Conservation (phyloP, 2,113 vertebrate species). For the Erpornis zantholeuca region DNA sequence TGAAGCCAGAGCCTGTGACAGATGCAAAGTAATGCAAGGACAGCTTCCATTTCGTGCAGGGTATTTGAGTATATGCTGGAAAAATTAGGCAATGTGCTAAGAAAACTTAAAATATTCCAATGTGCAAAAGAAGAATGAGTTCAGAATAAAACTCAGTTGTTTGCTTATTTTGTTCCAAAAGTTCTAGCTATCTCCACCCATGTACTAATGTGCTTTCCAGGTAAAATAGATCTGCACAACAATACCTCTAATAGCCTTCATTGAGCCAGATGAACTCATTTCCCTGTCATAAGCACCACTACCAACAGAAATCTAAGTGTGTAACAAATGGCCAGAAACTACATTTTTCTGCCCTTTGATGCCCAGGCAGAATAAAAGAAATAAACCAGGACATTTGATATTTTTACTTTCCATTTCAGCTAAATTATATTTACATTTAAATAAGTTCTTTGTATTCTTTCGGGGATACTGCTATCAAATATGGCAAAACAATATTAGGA, state of each 20-base stretch:
- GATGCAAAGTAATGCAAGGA: neutral
- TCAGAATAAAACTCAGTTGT: neutral
- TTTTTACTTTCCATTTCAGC: neutral
- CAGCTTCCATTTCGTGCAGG: neutral
- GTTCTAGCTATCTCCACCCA: constrained; percentile 14
- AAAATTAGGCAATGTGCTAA: neutral
- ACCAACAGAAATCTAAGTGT: neutral
- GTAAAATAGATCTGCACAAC: constrained; percentile 24
- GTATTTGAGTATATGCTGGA: neutral
- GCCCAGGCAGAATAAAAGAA: neutral
- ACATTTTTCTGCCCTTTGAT: neutral
- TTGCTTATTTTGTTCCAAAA: constrained; percentile 18
- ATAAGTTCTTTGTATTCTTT: neutral
- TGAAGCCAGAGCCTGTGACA: neutral
- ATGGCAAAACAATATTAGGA: neutral
- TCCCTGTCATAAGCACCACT: neutral
- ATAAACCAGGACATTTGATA: neutral
- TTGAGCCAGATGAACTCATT: neutral
- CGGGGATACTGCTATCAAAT: neutral
- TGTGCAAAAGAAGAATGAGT: neutral
- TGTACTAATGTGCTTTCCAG: constrained; percentile 46
- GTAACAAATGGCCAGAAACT: neutral
- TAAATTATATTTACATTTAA: neutral
- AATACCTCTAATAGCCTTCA: neutral
- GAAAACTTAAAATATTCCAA: neutral